Percentiles rank a stretch among this genome's conserved stretches.
Conservation (phyloP, 2,797 vertebrate genomes). For the Tarsius wallacei region DNA sequence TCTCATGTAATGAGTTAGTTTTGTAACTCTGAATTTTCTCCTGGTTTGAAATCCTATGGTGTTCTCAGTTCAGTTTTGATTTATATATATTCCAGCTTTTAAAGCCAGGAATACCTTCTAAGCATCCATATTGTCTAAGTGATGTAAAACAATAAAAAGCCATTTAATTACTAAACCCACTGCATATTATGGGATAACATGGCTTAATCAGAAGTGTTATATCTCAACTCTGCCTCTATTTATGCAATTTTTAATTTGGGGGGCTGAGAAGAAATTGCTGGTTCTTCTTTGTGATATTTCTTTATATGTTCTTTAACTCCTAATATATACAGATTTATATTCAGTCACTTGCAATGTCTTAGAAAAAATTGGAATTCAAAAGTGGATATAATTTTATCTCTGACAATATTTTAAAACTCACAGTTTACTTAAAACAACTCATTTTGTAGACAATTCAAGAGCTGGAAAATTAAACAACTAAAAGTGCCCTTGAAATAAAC, state of each 20-base stretch:
- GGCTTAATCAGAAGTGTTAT: background rate
- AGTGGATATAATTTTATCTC: background rate
- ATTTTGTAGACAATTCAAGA: background rate
- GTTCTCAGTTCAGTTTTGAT: background rate
- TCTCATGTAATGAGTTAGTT: background rate
- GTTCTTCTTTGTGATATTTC: background rate
- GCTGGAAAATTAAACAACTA: background rate
- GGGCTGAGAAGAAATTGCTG: background rate
- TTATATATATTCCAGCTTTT: background rate
- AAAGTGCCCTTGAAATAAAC: background rate
- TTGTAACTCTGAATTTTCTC: fast-evolving
- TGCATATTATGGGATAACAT: background rate
- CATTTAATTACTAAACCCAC: fast-evolving
- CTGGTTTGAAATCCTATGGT: background rate
- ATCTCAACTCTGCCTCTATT: background rate
- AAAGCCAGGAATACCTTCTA: background rate
- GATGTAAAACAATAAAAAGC: background rate
- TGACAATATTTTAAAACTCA: background rate
- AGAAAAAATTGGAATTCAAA: background rate
- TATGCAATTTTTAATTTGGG: background rate
- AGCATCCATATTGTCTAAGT: background rate
- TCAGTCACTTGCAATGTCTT: background rate
- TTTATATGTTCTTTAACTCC: background rate
- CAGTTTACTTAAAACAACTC: background rate
- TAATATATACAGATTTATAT: background rate